Base-by-base conservation (phyloP, 2,888 invertebrate genomes). In the Suillia variegata region DNA sequence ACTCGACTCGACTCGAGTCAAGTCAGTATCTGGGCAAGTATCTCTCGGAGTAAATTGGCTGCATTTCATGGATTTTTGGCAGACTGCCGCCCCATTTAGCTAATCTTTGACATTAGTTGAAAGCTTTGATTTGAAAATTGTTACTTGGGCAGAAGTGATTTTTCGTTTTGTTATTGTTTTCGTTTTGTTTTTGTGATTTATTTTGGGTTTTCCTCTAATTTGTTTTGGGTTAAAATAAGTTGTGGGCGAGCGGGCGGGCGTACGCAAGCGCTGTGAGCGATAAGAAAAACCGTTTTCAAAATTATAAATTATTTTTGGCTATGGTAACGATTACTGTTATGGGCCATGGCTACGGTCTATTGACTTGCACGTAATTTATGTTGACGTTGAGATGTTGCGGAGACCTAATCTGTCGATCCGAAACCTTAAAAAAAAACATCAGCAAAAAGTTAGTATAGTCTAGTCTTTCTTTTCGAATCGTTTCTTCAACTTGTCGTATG, bases 21-120 rank as follows among this genome's bases (percentile, higher is more conserved):
- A n/a, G n/a, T n/a, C n/a, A n/a, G 31, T 49, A n/a, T 53, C 49
- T 10, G n/a, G n/a, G n/a, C n/a, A n/a, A n/a, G n/a, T n/a, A n/a
- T n/a, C n/a, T n/a, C n/a, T n/a, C n/a, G n/a, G 20, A 18, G 34
- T 13, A 54, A 54, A 54, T 54, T 54, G 34, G 34, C 49, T 38
- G 49, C 34, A 49, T 56, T 63, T 59, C 54, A 50, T 61, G 47
- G 57, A 56, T 42, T 61, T 62, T 59, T 56, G 59, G 62, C 54
- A 56, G 65, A 61, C 68, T 49, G 51, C 62, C 70, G 69, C 70
- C 70, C 71, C 75, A 73, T 76, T 76, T 71, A 62, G 58, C 66
- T 78, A 77, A 78, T 79, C 71, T 76, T 72, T 73, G 75, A 69
- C 70, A 78, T 78, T 77, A 77, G 73, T 67, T 73, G 71, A 69